Base-by-base conservation (phyloP, 2,113 vertebrate genomes). In the Myiozetetes cayanensis region DNA sequence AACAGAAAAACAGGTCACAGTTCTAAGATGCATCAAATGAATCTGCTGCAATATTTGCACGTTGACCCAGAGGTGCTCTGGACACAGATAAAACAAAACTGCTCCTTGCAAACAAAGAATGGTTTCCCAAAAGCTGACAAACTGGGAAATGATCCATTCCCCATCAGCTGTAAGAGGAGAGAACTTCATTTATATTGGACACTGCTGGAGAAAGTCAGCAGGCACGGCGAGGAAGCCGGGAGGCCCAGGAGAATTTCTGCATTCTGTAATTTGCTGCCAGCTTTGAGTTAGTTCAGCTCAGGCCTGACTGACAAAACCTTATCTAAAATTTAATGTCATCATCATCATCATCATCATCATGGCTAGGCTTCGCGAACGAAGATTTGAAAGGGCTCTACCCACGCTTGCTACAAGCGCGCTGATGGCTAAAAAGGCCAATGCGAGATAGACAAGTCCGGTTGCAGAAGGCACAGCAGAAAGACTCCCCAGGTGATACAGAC, bases 21-120 rank as follows among this genome's bases (percentile, higher is more conserved):
- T 39, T 52, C 83, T 56, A 68, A 8, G 66, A 85, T 43, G 49
- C 27, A 52, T 61, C 93, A 76, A 96, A 86, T 75, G 77, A 66
- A 92, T 95, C 85, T 19, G 3, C 81, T 81, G 94, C 70, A 94
- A 83, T 90, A 94, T 97, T 93, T 92, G 67, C 47, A 33, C 13
- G 49, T 74, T 77, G 70, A 91, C 93, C 92, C 81, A 91, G 94
- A 90, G 33, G 78, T 58, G 87, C 89, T 63, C 58, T 80, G 78
- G 84, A 95, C 84, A 49, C 37, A 87, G 91, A 66, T 67, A 94
- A 87, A 93, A 94, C 71, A 75, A 94, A 97, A 96, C 61, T 80
- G 93, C 89, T 85, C 78, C 70, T 25, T 91, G 88, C 84, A 83
- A 93, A 87, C 84, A 88, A 91, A 83, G 93, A 92, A 39, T 52